These are phyloP conservation scores for Brachyptera putata DNA, from an alignment of 2,888 invertebrate species.

Conservation along the genomic window DNA sequence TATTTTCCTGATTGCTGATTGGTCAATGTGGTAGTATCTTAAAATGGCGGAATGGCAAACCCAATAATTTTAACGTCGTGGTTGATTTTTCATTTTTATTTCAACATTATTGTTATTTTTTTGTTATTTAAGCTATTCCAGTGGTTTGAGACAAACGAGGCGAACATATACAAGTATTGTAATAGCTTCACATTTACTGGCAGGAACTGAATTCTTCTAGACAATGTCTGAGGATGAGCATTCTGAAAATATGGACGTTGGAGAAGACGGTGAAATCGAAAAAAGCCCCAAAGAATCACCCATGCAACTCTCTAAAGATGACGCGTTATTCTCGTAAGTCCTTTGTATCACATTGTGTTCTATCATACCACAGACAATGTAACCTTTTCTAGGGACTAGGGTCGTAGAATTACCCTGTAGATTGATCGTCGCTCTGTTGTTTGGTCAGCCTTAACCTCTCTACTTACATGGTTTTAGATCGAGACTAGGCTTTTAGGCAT, in stretches of 20 bases:
- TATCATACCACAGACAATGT: too few relatives aligned
- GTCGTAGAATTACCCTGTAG: too few relatives aligned
- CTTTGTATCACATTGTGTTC: too few relatives aligned
- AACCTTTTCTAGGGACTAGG: too few relatives aligned
- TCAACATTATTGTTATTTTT: conserved; percentile 12
- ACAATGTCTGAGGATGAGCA: conserved; percentile 31
- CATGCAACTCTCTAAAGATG: conserved; percentile 31
- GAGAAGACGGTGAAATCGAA: conserved; percentile 80
- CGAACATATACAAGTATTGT: background rate
- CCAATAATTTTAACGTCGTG: conserved; percentile 1
- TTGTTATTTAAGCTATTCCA: conserved; percentile 1
- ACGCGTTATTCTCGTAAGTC: conserved; percentile 49
- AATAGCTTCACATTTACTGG: background rate
- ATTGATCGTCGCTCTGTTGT: too few relatives aligned
- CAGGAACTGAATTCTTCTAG: background rate
- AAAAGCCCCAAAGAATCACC: conserved; percentile 56
- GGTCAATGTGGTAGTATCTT: too few relatives aligned
- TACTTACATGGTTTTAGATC: too few relatives aligned
- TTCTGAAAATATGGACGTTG: conserved; percentile 22
- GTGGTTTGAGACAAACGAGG: conserved; percentile 6
- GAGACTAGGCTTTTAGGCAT: too few relatives aligned
- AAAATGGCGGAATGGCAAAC: conserved; percentile 51
- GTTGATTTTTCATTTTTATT: conserved; percentile 15
- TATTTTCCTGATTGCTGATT: too few relatives aligned
- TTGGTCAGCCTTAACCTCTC: too few relatives aligned